Conservation (phyloP, 2,888 invertebrate genomes). For the Harmothoe impar region DNA sequence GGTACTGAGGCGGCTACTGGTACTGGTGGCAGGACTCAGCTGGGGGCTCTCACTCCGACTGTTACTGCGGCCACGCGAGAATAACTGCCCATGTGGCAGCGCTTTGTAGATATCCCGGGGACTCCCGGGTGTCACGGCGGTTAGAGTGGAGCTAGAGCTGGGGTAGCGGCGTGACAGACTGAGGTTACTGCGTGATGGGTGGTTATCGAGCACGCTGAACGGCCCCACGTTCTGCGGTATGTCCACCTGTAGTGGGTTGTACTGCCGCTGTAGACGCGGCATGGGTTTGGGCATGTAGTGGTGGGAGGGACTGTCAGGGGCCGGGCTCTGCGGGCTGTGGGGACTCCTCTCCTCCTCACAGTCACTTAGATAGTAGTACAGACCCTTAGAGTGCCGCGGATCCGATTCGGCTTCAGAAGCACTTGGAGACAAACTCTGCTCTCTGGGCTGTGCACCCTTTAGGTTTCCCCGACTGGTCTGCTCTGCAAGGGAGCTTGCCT, state of each 20-base stretch:
- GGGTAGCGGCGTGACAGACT: slow-evolving; percentile 10
- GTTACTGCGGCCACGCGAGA: not conserved
- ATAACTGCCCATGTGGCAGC: not conserved
- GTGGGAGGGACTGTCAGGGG: slow-evolving; percentile 25
- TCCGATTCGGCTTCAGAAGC: slow-evolving; percentile 13
- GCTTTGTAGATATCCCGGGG: slow-evolving; percentile 18
- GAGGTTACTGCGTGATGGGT: not conserved
- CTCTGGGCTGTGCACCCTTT: not conserved
- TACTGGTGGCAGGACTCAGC: slow-evolving; percentile 16
- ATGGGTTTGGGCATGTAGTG: slow-evolving; percentile 59
- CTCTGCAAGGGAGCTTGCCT: slow-evolving; percentile 51
- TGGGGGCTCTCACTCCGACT: slow-evolving; percentile 43
- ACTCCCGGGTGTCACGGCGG: slow-evolving; percentile 1
- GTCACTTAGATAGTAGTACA: slow-evolving; percentile 11
- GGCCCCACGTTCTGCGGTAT: slow-evolving; percentile 49
- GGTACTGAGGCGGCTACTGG: slow-evolving; percentile 44
- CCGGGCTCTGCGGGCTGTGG: slow-evolving; percentile 32
- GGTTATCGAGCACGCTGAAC: slow-evolving; percentile 48
- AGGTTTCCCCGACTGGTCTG: not conserved
- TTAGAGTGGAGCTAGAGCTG: slow-evolving; percentile 14
- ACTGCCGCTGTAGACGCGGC: slow-evolving; percentile 54
- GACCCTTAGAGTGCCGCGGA: not conserved
- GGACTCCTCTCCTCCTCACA: slow-evolving; percentile 49
- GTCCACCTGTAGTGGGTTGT: slow-evolving; percentile 53
- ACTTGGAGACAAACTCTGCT: slow-evolving; percentile 23